Evolutionary conservation across 2,797 vertebrate species (phyloP).

Genomic region (Oreortyx pictus): DNA sequence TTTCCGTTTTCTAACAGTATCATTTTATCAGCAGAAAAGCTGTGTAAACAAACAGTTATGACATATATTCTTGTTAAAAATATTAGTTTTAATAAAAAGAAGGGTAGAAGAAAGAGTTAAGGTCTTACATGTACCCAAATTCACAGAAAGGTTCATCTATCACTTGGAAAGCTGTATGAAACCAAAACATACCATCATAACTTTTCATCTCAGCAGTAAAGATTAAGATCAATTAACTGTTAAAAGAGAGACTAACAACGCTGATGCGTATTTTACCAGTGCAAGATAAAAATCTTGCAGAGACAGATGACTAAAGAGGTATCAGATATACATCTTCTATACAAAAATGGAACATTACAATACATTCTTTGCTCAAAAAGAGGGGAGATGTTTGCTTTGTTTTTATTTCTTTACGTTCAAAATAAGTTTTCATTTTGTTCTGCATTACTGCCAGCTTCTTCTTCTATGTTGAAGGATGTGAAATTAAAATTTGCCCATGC

Average conservation of each 20-base stretch:
- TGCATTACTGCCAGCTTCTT: not conserved
- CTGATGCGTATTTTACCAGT: not conserved
- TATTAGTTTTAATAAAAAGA: not conserved
- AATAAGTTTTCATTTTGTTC: not conserved
- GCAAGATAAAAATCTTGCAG: conserved; percentile 6
- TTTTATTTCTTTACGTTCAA: not conserved
- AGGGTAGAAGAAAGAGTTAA: not conserved
- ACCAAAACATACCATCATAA: not conserved
- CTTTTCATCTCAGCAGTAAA: conserved; percentile 13
- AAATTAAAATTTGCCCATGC: not conserved
- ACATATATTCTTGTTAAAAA: not conserved
- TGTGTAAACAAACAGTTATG: not conserved
- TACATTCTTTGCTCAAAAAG: not conserved
- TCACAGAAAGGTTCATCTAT: not conserved
- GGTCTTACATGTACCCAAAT: not conserved
- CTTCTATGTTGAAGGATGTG: not conserved
- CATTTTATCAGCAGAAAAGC: conserved; percentile 24
- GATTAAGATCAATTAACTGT: conserved; percentile 13
- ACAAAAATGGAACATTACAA: not conserved
- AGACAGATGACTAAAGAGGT: not conserved
- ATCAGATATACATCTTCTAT: not conserved
- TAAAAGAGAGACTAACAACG: not conserved
- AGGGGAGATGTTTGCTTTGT: not conserved
- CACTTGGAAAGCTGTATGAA: conserved; percentile 11
- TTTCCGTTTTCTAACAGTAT: not conserved